Conservation (phyloP, 2,888 invertebrate species). For the Drosophila macrospina region DNA sequence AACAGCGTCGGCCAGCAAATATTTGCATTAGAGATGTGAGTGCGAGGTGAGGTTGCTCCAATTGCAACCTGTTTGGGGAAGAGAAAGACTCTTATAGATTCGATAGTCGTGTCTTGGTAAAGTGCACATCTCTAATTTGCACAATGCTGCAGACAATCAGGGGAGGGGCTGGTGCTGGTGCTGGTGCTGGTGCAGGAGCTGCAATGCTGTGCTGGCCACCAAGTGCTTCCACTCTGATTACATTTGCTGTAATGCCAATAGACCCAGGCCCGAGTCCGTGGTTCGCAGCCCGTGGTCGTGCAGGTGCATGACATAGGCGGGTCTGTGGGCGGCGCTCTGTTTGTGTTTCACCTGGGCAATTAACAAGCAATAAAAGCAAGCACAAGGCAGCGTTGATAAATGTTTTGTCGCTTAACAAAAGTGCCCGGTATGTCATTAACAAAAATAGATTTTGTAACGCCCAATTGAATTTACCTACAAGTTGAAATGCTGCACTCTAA, state of each 20-base stretch:
- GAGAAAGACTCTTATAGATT: neutral
- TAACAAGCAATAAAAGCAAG: conserved; percentile 76
- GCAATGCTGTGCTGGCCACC: conserved; percentile 50
- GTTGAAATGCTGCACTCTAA: conserved; percentile 45
- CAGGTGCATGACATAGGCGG: conserved; percentile 70
- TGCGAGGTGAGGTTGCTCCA: too few relatives aligned
- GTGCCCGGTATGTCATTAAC: conserved; percentile 69
- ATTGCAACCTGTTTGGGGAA: neutral
- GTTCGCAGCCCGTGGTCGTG: conserved; percentile 10
- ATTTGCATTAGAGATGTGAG: conserved; percentile 48
- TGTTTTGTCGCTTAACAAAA: conserved; percentile 68
- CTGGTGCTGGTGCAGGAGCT: conserved; percentile 17
- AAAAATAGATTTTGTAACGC: conserved; percentile 66
- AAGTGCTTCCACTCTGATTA: conserved; percentile 63
- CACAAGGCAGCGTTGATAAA: conserved; percentile 59
- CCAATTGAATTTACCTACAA: conserved; percentile 64
- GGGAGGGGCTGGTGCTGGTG: conserved; percentile 26
- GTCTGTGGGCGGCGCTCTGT: conserved; percentile 39
- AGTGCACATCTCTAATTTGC: conserved; percentile 22
- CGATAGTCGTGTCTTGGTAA: conserved; percentile 23
- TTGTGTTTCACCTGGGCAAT: conserved; percentile 70
- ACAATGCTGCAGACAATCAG: conserved; percentile 7
- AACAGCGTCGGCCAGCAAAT: conserved; percentile 54
- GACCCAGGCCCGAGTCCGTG: neutral
- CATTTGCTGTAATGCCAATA: conserved; percentile 50